Evolutionary conservation across 2,113 vertebrate genomes (phyloP).

Genomic region (Coryphaenoides rupestris): DNA sequence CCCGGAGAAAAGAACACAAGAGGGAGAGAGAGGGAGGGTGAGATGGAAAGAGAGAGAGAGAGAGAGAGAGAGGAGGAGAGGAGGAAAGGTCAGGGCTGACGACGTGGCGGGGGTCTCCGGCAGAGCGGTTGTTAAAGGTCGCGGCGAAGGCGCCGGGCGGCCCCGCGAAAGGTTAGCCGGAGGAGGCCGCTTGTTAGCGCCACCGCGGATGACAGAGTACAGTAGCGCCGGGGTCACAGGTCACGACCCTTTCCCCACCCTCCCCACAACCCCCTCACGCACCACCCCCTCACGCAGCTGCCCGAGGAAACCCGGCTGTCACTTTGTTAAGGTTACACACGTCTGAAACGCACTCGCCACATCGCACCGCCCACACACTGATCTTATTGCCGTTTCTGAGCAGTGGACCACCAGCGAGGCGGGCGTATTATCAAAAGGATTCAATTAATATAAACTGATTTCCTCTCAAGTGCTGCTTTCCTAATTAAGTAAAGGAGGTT

Average conservation of each 20-base stretch:
- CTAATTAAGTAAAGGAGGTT: conserved; percentile 80
- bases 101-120: conserved; percentile 26
- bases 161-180: conserved; percentile 66
- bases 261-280: too few species aligned
- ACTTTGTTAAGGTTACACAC: conserved; percentile 50
- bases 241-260: conserved; percentile 10
- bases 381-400: conserved; percentile 15
- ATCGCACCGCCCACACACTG: too few species aligned
- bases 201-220: conserved; percentile 34
- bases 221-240: conserved; percentile 34
- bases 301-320: conserved; percentile 22
- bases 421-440: conserved; percentile 82
- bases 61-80: conserved; percentile 5
- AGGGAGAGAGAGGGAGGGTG: conserved; percentile 5
- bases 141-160: conserved; percentile 41
- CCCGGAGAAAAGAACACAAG: conserved; percentile 1
- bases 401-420: conserved; percentile 34
- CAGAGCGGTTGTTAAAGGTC: conserved; percentile 64
- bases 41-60: conserved; percentile 11
- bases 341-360: background rate
- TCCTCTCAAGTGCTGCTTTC: conserved; percentile 89
- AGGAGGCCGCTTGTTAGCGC: conserved; percentile 62
- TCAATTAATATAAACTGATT: conserved; percentile 94
- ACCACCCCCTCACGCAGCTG: too few species aligned
- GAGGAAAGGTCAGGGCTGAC: background rate